Evolutionary conservation across 2,113 vertebrate genomes (phyloP).

Genomic region (Promerops cafer): DNA sequence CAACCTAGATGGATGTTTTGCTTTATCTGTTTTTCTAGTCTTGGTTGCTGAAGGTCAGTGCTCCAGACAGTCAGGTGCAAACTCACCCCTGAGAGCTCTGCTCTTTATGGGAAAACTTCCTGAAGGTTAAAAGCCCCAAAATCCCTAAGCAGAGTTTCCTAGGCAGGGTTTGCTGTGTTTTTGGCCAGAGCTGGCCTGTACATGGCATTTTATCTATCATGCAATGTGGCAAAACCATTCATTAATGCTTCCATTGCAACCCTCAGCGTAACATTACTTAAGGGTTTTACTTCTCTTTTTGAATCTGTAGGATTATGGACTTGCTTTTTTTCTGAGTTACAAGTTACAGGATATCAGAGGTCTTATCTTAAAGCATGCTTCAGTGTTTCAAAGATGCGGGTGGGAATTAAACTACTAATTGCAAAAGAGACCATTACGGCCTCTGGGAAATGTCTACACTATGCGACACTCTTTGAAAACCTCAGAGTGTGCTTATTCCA

Average conservation of each 20-base stretch:
- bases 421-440: rapidly evolving
- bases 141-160: background rate
- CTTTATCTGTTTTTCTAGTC: background rate
- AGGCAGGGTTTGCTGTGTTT: background rate
- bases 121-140: background rate
- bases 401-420: background rate
- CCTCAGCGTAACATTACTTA: rapidly evolving
- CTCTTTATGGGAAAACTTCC: background rate
- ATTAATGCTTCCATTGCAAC: background rate
- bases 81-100: background rate
- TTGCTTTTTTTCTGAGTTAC: background rate
- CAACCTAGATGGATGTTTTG: background rate
- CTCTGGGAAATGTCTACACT: background rate
- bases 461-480: background rate
- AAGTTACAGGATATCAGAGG: background rate
- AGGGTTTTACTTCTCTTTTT: background rate
- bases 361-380: background rate
- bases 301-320: background rate
- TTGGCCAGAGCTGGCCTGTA: background rate
- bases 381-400: background rate
- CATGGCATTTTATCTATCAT: background rate
- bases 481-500: background rate
- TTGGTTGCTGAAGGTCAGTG: background rate
- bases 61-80: background rate
- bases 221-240: rapidly evolving